A percentile compares a stretch with the other conserved stretches of the same genome.
phyloP scores from a whole-genome alignment of 64 coral and sea anemone genomes.

The Pocillopora verrucosa region DNA sequence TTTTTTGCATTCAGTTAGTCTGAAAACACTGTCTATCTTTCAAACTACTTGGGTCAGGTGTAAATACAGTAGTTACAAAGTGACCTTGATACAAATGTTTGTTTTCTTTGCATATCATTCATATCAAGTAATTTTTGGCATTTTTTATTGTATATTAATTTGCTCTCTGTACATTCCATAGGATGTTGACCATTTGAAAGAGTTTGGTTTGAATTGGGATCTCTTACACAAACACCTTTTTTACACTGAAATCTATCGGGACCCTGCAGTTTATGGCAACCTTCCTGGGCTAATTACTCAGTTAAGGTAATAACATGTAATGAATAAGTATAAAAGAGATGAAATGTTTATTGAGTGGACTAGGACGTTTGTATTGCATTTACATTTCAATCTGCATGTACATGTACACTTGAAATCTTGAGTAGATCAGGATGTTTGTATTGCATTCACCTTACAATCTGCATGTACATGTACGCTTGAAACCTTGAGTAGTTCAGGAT shows the following conservation, averaged over 20 bases:
- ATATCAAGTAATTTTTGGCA: background rate
- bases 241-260: slow-evolving; percentile 69
- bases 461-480: no score
- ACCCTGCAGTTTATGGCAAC: slow-evolving; percentile 45
- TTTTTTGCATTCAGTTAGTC: no score
- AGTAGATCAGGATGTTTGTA: background rate
- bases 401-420: no score
- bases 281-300: slow-evolving; percentile 55
- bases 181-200: slow-evolving; percentile 71
- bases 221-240: slow-evolving; percentile 75
- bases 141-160: no score
- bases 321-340: no score
- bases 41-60: no score
- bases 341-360: background rate
- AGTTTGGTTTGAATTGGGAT: slow-evolving; percentile 64
- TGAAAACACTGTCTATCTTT: no score
- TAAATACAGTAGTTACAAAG: no score
- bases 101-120: background rate
- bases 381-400: background rate
- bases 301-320: slow-evolving; percentile 24
- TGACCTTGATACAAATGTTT: background rate
- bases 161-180: background rate
- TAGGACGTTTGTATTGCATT: background rate
- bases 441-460: background rate
- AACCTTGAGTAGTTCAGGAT: background rate